phyloP scores from a whole-genome alignment of 2,113 vertebrate genomes.

The Geococcyx californianus region DNA sequence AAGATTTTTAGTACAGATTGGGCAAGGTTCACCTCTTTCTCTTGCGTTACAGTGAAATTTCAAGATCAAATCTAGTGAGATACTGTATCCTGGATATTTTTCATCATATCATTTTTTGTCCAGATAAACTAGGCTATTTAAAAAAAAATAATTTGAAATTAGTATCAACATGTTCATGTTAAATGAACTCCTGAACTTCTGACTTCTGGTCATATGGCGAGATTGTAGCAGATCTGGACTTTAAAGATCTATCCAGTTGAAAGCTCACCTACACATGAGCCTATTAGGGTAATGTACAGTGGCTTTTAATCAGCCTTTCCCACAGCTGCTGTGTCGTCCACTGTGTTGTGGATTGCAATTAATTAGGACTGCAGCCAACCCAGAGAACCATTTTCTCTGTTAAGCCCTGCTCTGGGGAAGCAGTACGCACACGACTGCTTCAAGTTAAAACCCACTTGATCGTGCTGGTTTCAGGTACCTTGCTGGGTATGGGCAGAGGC shows the following conservation, averaged over 20 bases:
- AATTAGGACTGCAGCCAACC: neutral
- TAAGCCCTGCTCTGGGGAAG: neutral
- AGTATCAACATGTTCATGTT: neutral
- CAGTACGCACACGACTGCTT: accelerated
- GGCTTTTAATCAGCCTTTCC: neutral
- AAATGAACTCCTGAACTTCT: too few relatives aligned
- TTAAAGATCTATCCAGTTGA: neutral
- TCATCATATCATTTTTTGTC: neutral
- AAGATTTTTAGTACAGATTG: neutral
- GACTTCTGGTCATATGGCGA: neutral
- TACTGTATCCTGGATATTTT: neutral
- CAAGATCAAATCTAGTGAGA: neutral
- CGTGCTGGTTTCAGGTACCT: accelerated
- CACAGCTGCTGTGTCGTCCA: neutral
- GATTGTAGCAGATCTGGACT: neutral
- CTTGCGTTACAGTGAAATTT: neutral
- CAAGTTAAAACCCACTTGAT: accelerated
- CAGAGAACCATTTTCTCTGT: neutral
- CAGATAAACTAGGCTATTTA: neutral
- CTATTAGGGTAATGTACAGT: neutral
- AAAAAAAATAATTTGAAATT: neutral
- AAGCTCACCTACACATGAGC: neutral
- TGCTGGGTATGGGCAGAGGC: neutral
- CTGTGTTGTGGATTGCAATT: neutral
- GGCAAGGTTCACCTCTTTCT: neutral